phyloP scores from a whole-genome alignment of 2,797 vertebrate genomes.

The Rhinichthys osculus region DNA sequence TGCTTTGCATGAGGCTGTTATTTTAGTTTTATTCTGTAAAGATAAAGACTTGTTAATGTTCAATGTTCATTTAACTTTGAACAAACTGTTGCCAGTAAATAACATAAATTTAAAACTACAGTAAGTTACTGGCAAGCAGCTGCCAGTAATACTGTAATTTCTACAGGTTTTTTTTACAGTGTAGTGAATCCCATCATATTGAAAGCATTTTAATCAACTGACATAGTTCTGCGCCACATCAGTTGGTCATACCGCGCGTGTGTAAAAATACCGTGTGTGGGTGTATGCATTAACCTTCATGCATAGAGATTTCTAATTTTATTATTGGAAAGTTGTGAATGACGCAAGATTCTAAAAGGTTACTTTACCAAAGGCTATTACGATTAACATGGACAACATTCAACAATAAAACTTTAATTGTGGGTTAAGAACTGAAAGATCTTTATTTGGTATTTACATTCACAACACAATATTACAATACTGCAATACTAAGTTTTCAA shows the following conservation, averaged over 20 bases:
- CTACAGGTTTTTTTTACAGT: no score
- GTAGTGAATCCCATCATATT: conserved; percentile 29
- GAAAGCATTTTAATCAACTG: conserved; percentile 45
- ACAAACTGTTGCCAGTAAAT: no score
- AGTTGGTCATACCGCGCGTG: conserved; percentile 12
- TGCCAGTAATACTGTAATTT: no score
- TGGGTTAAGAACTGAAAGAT: background rate
- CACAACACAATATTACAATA: conserved; percentile 2
- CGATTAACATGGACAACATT: background rate
- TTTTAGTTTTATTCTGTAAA: no score
- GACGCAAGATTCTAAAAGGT: background rate
- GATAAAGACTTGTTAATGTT: no score
- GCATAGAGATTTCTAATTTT: background rate
- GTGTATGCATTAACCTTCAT: conserved; percentile 11
- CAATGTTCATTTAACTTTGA: no score
- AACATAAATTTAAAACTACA: no score
- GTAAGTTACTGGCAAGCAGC: no score
- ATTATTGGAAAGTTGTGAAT: conserved; percentile 12
- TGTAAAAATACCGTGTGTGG: background rate
- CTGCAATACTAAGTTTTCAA: conserved; percentile 15
- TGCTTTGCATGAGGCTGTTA: no score
- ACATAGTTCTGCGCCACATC: conserved; percentile 25
- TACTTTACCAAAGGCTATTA: background rate
- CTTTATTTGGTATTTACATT: background rate
- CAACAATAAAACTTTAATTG: background rate